Base-by-base conservation (phyloP, 2,113 vertebrate species). In the Cygnus buccinator region DNA sequence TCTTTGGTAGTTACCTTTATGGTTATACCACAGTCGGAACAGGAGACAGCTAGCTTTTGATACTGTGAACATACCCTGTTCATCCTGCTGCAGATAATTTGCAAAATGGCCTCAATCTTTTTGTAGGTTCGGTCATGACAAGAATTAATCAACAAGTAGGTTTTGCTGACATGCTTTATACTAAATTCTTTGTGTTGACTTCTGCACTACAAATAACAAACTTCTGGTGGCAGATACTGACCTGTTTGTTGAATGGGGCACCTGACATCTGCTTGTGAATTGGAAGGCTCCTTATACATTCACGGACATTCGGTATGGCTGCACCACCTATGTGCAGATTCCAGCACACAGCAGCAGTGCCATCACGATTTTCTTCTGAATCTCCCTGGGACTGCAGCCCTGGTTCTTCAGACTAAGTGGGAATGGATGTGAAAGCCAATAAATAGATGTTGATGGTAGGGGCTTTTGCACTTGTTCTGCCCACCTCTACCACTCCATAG, bases 1-100 rank as follows among this genome's bases (percentile, higher is more conserved):
- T 29, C 0, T 3, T 63, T 82, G 29, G 11, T 20, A 4, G 54
- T 70, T 61, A 48, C 39, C 8, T 43, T 43, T 15, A 2, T 0
- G 2, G 39, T 55, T 82, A 19, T 39, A 23, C 21, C 28, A 48
- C 71, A 4, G 4, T 20, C 39, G 73, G 72, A 89, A 59, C 33
- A 68, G 58, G 48, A 68, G 75, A 65, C 14, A 72, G 25, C 10
- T 58, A 46, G 35, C 14, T 26, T 8, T 10, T n/a, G 50, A 13
- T 25, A 11, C 26, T 35, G 35, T 39, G 41, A 62, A 19, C 68
- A 23, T 67, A 3, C 29, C 16, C 9, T 11, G 2, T 50, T 63
- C 21, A 9, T 44, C 44, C 57, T 75, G 14, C 37, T 75, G 10
- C 62, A 65, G 44, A 13, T 35, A 37, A 46, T 48, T 57, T 72